Percentiles rank a stretch among this genome's conserved stretches.
These are phyloP conservation scores for Pseudomyrmex pallidus DNA, from an alignment of 1,140 invertebrate genomes.

Conservation along the genomic window DNA sequence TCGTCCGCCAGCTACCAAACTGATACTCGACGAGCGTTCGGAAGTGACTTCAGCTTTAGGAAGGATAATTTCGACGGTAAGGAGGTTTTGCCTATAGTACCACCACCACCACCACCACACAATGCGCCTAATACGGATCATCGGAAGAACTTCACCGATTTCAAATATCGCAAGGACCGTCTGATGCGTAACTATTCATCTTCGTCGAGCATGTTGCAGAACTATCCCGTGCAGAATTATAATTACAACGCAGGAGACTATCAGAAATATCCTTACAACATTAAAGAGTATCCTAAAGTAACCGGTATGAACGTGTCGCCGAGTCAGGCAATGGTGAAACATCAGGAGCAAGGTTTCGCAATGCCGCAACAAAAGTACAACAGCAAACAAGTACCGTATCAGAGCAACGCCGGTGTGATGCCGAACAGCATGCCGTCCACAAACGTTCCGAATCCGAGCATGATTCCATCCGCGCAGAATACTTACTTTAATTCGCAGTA, in stretches of 20 bases:
- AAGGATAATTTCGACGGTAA: constrained; percentile 78
- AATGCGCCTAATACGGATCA: constrained; percentile 70
- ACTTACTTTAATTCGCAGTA: constrained; percentile 78
- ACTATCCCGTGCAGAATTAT: constrained; percentile 80
- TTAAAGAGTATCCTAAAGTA: constrained; percentile 77
- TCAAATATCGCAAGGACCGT: constrained; percentile 80
- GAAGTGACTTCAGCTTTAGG: constrained; percentile 74
- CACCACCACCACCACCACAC: constrained; percentile 30
- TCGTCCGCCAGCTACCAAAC: constrained; percentile 64
- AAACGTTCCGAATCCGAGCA: constrained; percentile 64
- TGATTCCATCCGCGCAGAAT: constrained; percentile 74
- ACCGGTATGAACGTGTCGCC: constrained; percentile 64
- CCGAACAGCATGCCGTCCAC: constrained; percentile 67
- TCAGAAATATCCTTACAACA: constrained; percentile 80
- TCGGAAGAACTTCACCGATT: constrained; percentile 77
- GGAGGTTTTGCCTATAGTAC: constrained; percentile 69
- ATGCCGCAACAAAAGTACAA: constrained; percentile 78
- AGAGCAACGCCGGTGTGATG: constrained; percentile 70
- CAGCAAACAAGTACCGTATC: constrained; percentile 78
- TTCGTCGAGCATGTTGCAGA: constrained; percentile 73
- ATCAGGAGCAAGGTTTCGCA: constrained; percentile 72
- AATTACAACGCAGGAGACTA: constrained; percentile 76
- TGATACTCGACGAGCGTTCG: constrained; percentile 75
- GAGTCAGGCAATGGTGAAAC: constrained; percentile 78
- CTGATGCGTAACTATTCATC: constrained; percentile 75